Evolutionary conservation across 2,113 vertebrate genomes (phyloP), one percentile per base, ranked within the genome.

Genomic region (Hippoglossus stenolepis): DNA sequence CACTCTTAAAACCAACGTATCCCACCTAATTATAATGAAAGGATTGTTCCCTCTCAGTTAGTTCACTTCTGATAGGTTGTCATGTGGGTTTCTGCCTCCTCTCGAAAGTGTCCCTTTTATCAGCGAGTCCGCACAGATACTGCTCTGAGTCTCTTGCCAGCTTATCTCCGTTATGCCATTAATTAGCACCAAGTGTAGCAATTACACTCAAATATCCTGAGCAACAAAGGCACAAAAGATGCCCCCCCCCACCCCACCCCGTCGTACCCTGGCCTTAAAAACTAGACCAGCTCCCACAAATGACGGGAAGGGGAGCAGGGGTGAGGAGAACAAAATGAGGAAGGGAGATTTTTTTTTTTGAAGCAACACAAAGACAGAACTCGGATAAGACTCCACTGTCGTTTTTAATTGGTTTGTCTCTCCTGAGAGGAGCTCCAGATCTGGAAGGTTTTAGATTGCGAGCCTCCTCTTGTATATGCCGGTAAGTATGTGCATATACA

Each of bases 341-440:
- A 75, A 35, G 75, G 59, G 56, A 79, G 75, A 72, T 66, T 83
- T 86, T 71, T 76, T 35, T 38, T 43, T 43, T 43, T 43, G 56
- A 11, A 86, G 73, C 68, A 81, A 73, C 69, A 85, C 80, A 86
- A 87, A 92, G 84, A 79, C 87, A 82, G 79, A 84, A 71, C 60
- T 85, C n/a, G 69, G 89, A 94, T 92, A 92, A 91, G 83, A 77
- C 86, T 85, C 31, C 28, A 68, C 78, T 88, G 82, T 87, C 71
- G 7, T 80, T 89, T 91, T 86, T 94, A 93, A 94, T 94, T 94
- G 93, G 90, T 92, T 94, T 88, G 86, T 92, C 83, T 93, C 93
- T 92, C 92, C 68, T 81, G 93, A 90, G 92, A 93, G 77, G 72
- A 92, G 89, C 74, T 88, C 90, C 74, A 89, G 90, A 92, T 91